These are phyloP conservation scores for Phalacrocorax brasilianus DNA, from an alignment of 2,113 vertebrate genomes.

Conservation along the genomic window DNA sequence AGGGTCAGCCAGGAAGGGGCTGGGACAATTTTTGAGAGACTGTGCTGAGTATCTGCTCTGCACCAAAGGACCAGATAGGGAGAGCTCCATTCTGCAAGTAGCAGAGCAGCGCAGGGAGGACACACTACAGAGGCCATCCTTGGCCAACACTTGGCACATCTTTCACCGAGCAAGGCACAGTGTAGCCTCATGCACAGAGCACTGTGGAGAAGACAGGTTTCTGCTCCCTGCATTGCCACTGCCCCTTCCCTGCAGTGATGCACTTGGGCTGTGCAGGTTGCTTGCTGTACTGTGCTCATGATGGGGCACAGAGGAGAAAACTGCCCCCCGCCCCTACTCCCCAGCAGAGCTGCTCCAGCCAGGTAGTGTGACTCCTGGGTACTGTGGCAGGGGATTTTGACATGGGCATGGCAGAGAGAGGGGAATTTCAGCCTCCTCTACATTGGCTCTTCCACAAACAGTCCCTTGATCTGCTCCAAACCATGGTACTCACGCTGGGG, in stretches of 20 bases:
- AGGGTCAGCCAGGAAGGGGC: neutral
- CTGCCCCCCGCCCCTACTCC: no score
- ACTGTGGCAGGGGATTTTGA: neutral
- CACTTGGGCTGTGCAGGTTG: neutral
- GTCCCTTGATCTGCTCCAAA: neutral
- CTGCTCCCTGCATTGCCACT: neutral
- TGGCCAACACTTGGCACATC: neutral
- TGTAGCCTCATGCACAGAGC: no score
- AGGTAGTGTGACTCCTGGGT: neutral
- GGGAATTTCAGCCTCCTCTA: neutral
- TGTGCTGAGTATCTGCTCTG: neutral
- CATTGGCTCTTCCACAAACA: accelerated
- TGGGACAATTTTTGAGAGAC: neutral
- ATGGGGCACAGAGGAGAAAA: neutral
- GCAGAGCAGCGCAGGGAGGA: neutral
- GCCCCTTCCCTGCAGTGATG: neutral
- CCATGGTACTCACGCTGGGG: constrained; percentile 80
- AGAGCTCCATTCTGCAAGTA: neutral
- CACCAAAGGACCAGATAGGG: neutral
- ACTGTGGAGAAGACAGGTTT: no score
- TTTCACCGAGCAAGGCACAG: neutral
- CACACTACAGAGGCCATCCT: neutral
- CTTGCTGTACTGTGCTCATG: accelerated
- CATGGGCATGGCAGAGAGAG: neutral
- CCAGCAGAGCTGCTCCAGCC: neutral